Evolutionary conservation across 2,888 invertebrate genomes (phyloP), one percentile per base, ranked within the genome.

Genomic region (Apamea crenata): DNA sequence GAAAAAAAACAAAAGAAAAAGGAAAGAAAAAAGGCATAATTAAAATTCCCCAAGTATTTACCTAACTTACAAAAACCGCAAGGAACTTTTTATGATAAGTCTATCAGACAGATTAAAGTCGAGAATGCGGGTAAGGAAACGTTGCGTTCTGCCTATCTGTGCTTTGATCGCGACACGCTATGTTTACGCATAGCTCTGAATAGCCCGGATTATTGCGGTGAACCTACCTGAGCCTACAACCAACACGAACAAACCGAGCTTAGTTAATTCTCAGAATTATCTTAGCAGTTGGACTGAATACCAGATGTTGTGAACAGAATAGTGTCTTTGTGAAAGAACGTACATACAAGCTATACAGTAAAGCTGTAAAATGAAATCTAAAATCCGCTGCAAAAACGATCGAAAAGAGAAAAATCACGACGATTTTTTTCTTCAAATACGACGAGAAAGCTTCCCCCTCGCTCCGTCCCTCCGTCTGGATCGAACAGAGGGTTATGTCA

Each of bases 101-200:
- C 16, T 53, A 78, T 72, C 70, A 65, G 36, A 74, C 44, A 59
- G 59, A 50, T 50, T 73, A 71, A 78, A 74, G n/a, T 16, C 5
- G 67, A 50, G 65, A 76, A 83, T 86, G 83, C 56, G 84, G 68
- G 72, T 29, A 65, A 84, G 80, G 87, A 85, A 85, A 75, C 69
- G 80, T 85, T 80, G 85, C 85, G 87, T 84, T 87, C 69, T 75
- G 59, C 66, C 44, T 80, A 85, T 85, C 85, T 75, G 8, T 18
- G 50, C 14, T 59, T 63, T 6, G 77, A 85, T 85, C 87, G 36
- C 59, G 16, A 77, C 87, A 87, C 87, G 85, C 84, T 29, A 87
- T 59, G 74, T 74, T 81, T 73, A 87, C 80, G 85, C 84, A 80
- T 77, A 66, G 14, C 63, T 77, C n/a, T 32, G 71, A 74, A 78